These are phyloP conservation scores for Scalopus aquaticus DNA, from an alignment of 2,113 vertebrate genomes.

Conservation along the genomic window DNA sequence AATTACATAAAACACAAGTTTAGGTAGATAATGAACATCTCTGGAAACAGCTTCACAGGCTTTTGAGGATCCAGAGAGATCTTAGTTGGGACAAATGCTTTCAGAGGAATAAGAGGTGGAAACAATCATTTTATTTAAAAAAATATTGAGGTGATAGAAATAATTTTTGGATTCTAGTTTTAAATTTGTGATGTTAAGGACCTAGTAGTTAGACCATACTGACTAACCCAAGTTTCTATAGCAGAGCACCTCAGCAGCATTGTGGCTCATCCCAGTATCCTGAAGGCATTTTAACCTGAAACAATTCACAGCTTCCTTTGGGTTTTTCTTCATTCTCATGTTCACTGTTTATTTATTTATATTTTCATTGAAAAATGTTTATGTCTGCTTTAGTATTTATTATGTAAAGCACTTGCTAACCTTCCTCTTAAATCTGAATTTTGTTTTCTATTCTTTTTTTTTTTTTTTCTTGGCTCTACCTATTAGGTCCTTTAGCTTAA, in stretches of 20 bases:
- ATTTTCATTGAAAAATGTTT: neutral
- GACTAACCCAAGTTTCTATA: neutral
- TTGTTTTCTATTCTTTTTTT: neutral
- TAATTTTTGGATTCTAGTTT: neutral
- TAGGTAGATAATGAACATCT: neutral
- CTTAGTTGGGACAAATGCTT: neutral
- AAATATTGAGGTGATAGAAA: neutral
- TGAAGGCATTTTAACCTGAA: neutral
- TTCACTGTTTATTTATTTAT: neutral
- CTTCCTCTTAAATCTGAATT: neutral
- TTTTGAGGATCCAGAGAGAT: fast-evolving
- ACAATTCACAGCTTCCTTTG: neutral
- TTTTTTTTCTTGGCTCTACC: neutral
- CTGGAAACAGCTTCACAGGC: neutral
- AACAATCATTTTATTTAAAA: neutral
- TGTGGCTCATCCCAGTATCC: neutral
- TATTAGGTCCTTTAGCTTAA: constrained; percentile 10
- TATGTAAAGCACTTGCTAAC: neutral
- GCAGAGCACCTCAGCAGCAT: neutral
- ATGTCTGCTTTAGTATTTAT: neutral
- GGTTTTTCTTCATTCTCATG: neutral
- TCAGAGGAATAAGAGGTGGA: neutral
- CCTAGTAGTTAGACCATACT: fast-evolving
- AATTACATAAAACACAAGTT: neutral
- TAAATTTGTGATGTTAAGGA: neutral